Evolutionary conservation across 1,140 invertebrate genomes (phyloP), one percentile per base, ranked within the genome.

Genomic region (Dreissena rostriformis): DNA sequence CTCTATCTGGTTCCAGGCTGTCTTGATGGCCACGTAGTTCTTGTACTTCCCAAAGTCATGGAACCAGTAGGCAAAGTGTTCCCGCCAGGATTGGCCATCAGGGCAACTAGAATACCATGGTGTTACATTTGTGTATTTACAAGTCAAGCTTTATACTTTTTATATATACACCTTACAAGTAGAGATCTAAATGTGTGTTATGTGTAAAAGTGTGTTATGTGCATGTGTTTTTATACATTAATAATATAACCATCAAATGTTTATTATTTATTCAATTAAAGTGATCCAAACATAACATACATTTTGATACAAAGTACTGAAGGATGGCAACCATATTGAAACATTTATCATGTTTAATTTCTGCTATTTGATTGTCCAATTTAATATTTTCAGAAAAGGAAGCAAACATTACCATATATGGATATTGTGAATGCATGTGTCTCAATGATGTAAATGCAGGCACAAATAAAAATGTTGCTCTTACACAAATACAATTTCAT

Each of bases 1-100:
- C 61, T 82, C 82, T 24, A 90, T 88, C 66, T 88, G 81, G 72
- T 88, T 85, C 89, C 89, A 90, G 8, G 88, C 86, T 15, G 49
- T 67, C 66, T 78, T 81, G 1, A 90, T 79, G 55, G 68, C 66
- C 24, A 49, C 78, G 84, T 89, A 90, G 67, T 84, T 76, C 73
- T 81, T 29, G 15, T 90, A 90, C 26, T 57, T 49, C 17, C 89
- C 89, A 87, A 84, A 88, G 22, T 88, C 84, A 76, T 49, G 75
- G 66, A 78, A 90, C 85, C 82, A 87, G 22, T 85, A 29, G 14
- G 74, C 52, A 82, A 90, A 90, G 53, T 76, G 80, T 57, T 82
- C 26, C 15, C 53, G 19, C 80, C 80, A 82, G 24, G 52, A 68
- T 68, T 63, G n/a, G 22, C 24, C 52, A 19, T 72, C 49, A 0